Conservation (phyloP, 2,888 invertebrate species). For the Thymelicus acteon region DNA sequence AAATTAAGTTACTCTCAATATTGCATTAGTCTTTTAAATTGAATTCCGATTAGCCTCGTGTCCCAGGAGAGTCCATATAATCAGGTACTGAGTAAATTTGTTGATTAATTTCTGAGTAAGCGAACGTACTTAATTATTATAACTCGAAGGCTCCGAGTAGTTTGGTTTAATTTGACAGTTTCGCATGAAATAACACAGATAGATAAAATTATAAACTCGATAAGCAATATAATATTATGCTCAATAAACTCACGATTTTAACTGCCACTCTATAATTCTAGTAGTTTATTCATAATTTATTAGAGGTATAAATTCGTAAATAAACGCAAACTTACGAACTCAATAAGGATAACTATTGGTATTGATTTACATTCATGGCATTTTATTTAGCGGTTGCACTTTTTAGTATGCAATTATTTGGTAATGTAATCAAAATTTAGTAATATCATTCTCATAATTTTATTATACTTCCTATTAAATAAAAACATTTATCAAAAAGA, state of each 20-base stretch:
- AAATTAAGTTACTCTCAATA: too few species aligned
- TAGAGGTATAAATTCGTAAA: neutral
- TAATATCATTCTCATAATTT: too few species aligned
- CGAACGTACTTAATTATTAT: too few species aligned
- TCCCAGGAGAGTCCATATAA: too few species aligned
- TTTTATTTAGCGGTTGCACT: neutral
- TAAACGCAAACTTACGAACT: neutral
- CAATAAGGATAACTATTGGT: neutral
- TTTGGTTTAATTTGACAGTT: constrained; percentile 18
- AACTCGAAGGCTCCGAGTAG: neutral
- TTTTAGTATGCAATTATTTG: neutral
- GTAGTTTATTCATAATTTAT: constrained; percentile 16
- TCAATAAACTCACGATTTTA: constrained; percentile 13
- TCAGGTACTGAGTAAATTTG: too few species aligned
- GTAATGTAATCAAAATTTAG: neutral
- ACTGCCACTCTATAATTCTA: neutral
- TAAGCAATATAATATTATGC: constrained; percentile 6
- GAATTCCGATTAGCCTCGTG: too few species aligned
- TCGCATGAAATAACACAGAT: constrained; percentile 6
- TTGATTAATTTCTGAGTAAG: too few species aligned
- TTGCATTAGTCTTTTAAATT: too few species aligned
- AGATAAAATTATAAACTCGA: constrained; percentile 12
- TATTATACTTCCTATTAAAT: neutral
- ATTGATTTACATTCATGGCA: neutral
- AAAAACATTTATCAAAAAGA: neutral